Conservation (phyloP, 2,888 invertebrate species). For the Hofmannophila pseudospretella region DNA sequence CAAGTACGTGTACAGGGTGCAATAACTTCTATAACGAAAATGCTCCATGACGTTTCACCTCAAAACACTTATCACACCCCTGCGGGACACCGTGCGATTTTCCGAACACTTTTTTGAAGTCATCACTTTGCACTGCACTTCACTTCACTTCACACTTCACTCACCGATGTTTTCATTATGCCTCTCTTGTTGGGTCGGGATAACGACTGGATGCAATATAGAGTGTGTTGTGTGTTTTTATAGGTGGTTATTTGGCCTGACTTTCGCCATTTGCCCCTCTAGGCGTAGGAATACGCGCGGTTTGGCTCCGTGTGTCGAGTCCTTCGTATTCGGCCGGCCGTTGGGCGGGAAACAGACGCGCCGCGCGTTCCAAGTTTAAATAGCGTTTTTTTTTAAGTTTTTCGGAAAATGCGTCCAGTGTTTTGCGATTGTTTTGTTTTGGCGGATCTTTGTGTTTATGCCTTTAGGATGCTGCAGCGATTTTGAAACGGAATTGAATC, state of each 20-base stretch:
- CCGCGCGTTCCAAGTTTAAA: conserved; percentile 37
- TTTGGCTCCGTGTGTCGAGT: conserved; percentile 37
- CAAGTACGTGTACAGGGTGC: too few species aligned
- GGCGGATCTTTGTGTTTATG: too few species aligned
- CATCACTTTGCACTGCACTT: conserved; percentile 50
- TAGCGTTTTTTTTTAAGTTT: conserved; percentile 4
- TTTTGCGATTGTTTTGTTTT: too few species aligned
- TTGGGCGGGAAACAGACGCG: conserved; percentile 53
- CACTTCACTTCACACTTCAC: conserved; percentile 45
- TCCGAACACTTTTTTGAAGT: conserved; percentile 67
- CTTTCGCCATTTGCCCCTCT: conserved; percentile 72
- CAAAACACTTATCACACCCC: too few species aligned
- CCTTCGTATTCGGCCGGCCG: conserved; percentile 61
- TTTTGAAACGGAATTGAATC: too few species aligned
- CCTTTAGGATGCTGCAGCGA: too few species aligned
- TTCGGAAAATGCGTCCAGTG: background rate
- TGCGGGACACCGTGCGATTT: conserved; percentile 33
- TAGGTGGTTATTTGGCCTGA: conserved; percentile 72
- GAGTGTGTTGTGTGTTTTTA: conserved; percentile 66
- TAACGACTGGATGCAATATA: conserved; percentile 66
- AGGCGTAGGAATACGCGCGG: conserved; percentile 45
- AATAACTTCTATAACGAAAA: too few species aligned
- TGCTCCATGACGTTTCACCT: too few species aligned
- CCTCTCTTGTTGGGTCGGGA: conserved; percentile 70
- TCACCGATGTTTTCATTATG: conserved; percentile 73